Evolutionary conservation across 2,113 vertebrate genomes (phyloP).

Genomic region (Platycercus adscitus): DNA sequence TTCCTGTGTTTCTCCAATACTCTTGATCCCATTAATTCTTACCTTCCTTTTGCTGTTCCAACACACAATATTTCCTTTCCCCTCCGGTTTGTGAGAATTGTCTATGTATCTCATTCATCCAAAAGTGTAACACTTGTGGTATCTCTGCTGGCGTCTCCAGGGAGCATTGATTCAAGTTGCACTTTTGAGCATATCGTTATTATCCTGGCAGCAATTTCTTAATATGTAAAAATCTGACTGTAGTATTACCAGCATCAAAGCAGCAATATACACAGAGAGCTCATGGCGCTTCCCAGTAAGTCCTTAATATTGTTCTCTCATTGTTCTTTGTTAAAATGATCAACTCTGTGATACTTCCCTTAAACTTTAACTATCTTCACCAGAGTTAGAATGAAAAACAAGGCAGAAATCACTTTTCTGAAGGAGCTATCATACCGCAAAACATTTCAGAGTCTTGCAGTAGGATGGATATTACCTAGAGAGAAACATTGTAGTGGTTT

Average conservation of each 20-base stretch:
- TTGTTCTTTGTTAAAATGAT: background rate
- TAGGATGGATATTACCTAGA: background rate
- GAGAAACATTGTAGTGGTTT: background rate
- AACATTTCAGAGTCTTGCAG: background rate
- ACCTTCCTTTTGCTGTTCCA: background rate
- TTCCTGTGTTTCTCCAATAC: background rate
- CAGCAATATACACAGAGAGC: background rate
- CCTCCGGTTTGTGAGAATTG: background rate
- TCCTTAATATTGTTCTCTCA: background rate
- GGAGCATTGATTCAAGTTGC: background rate
- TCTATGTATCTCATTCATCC: background rate
- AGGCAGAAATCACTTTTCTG: background rate
- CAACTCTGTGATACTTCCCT: background rate
- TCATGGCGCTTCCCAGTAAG: background rate
- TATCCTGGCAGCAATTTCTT: background rate
- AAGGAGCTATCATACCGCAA: background rate
- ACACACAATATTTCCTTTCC: background rate
- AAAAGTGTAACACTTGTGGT: background rate
- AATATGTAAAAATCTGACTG: background rate
- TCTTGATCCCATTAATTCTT: background rate
- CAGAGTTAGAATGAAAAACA: background rate
- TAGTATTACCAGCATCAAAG: background rate
- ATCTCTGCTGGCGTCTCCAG: background rate
- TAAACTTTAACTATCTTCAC: background rate
- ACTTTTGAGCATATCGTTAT: background rate